Conservation (phyloP, 2,888 invertebrate genomes). For the Diadromus collaris region DNA sequence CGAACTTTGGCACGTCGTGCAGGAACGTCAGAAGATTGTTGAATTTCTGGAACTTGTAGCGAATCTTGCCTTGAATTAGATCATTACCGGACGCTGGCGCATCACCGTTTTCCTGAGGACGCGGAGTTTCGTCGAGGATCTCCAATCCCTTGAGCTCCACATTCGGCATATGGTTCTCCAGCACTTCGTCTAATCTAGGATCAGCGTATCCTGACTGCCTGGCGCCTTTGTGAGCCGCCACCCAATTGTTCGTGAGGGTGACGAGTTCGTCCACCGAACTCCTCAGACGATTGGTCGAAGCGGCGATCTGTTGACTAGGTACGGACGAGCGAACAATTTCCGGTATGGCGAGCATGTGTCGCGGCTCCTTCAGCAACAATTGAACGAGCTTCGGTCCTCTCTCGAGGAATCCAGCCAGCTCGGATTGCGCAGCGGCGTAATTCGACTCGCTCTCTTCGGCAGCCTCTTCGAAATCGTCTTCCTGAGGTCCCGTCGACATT, state of each 20-base stretch:
- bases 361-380: slow-evolving; percentile 47
- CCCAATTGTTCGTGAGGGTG: slow-evolving; percentile 13
- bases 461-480: slow-evolving; percentile 9
- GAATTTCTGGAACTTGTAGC: slow-evolving; percentile 4
- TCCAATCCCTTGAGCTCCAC: slow-evolving; percentile 30
- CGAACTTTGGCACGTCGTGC: background rate
- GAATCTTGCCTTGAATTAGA: background rate
- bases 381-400: slow-evolving; percentile 33
- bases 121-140: slow-evolving; percentile 11
- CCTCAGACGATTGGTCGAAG: slow-evolving; percentile 31
- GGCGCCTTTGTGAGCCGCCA: background rate
- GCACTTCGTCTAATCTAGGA: background rate
- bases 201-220: background rate
- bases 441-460: background rate
- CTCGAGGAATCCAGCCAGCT: slow-evolving; percentile 19
- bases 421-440: slow-evolving; percentile 5
- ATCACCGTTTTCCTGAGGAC: background rate
- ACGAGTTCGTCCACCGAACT: background rate
- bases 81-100: background rate
- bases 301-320: slow-evolving; percentile 28
- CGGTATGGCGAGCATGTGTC: slow-evolving; percentile 49
- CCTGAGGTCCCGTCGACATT: slow-evolving; percentile 27
- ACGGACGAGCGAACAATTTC: slow-evolving; percentile 40
- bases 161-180: slow-evolving; percentile 21
- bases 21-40: background rate